A percentile compares a stretch with the other conserved stretches of the same genome.
Evolutionary conservation across 1,140 invertebrate species (phyloP).

Genomic region (Cotesia typhae): DNA sequence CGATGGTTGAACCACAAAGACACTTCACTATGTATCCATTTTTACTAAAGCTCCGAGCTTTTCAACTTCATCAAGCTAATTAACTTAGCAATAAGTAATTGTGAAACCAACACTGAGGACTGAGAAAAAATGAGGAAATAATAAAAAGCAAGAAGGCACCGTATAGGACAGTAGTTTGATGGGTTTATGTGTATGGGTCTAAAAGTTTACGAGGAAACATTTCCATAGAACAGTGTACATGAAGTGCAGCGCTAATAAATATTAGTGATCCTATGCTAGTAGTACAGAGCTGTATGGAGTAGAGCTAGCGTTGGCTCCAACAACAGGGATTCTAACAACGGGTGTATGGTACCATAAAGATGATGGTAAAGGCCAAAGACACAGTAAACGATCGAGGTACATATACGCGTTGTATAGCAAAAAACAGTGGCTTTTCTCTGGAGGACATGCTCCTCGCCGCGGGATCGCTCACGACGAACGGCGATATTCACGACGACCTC

Average conservation of each 20-base stretch:
- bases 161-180: constrained; percentile 1
- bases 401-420: constrained; percentile 8
- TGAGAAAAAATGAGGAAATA: no score
- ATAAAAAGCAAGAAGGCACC: background rate
- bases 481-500: constrained; percentile 7
- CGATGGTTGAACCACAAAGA: background rate
- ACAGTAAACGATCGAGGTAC: background rate
- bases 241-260: constrained; percentile 20
- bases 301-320: background rate
- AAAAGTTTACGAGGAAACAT: constrained; percentile 18
- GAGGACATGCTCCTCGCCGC: constrained; percentile 17
- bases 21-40: no score
- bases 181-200: constrained; percentile 1
- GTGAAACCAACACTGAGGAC: no score
- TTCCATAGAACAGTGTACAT: constrained; percentile 24
- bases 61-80: no score
- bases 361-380: constrained; percentile 5
- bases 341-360: background rate
- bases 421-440: constrained; percentile 24
- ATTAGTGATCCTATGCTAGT: constrained; percentile 12
- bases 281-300: background rate
- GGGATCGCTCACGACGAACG: constrained; percentile 16
- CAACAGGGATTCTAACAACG: no score
- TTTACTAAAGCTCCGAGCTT: no score
- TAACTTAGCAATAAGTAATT: no score